phyloP scores from a whole-genome alignment of 2,113 vertebrate species.

The Anser cygnoides region DNA sequence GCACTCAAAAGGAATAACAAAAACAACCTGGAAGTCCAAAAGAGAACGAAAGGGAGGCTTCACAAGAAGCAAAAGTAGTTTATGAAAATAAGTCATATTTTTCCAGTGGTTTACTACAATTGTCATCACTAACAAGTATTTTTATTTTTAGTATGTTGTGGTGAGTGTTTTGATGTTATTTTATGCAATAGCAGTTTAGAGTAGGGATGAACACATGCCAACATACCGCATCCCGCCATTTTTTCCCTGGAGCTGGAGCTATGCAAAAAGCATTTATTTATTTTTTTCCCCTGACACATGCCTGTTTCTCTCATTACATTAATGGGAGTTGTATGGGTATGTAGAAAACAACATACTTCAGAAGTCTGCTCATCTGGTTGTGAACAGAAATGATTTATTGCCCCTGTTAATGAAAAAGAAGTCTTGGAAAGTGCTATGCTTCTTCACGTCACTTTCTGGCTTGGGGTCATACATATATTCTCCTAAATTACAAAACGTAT shows the following conservation, averaged over 20 bases:
- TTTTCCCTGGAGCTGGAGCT: background rate
- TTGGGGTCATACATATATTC: slow-evolving; percentile 4
- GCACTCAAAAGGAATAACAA: background rate
- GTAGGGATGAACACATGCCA: background rate
- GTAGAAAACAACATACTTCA: background rate
- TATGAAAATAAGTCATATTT: background rate
- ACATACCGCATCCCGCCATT: background rate
- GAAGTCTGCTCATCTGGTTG: background rate
- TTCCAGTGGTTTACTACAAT: background rate
- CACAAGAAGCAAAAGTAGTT: background rate
- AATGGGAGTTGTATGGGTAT: background rate
- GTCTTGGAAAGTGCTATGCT: background rate
- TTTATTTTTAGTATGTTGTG: slow-evolving; percentile 3
- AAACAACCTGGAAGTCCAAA: background rate
- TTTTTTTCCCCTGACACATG: background rate
- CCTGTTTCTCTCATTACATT: slow-evolving; percentile 15
- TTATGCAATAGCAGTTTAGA: background rate
- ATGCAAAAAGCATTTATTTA: background rate
- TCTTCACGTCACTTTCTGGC: background rate
- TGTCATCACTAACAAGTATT: slow-evolving; percentile 8
- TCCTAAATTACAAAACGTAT: slow-evolving; percentile 3
- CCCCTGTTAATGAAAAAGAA: background rate
- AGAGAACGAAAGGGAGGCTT: background rate
- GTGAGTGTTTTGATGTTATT: background rate
- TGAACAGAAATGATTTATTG: slow-evolving; percentile 37